Evolutionary conservation across 2,888 invertebrate genomes (phyloP), one percentile per base, ranked within the genome.

Genomic region (Hecatera dysodea): DNA sequence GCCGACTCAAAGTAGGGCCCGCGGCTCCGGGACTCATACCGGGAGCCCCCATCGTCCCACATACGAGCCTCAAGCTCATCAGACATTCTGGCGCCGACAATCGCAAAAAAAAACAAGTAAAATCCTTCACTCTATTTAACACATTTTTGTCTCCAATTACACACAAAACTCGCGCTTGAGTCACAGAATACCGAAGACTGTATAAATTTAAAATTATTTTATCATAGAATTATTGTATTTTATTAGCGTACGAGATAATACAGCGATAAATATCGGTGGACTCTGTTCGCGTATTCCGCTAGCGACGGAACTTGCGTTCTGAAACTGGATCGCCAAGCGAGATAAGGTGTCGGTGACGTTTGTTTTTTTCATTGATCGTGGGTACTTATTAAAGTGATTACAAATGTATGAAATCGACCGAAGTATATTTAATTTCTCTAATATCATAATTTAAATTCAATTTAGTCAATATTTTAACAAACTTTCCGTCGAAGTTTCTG

Each of bases 51-150:
- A 63, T 96, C 95, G 59, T 95, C 95, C 95, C 95, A 96, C 95
- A 96, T 95, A 85, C 94, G 92, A 73, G 95, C 95, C 80, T 96
- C 95, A 15, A 94, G 90, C 88, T 96, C 95, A 88, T 96, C 95
- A 95, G 95, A 95, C 95, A 96, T 96, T 87, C 94, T 94, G 95
- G 95, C 94, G 94, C 94, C 94, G 82, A 75, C 73, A 53, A 72
- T 81, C 80, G 82, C 85, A 44, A 79, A 84, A 79, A 80, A 78
- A 79, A 81, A 68, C 66, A 77, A 82, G 69, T 67, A 77, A 79
- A 75, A 75, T 78, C 72, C 69, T 75, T 81, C 82, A 82, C 84
- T 84, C 62, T 75, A 85, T 78, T 80, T 73, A 85, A 83, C 87
- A 89, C 89, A 88, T 89, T 77, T 82, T 78, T 68, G 55, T 39